phyloP scores from a whole-genome alignment of 2,113 vertebrate genomes.

The Pseudorhombus dupliciocellatus region DNA sequence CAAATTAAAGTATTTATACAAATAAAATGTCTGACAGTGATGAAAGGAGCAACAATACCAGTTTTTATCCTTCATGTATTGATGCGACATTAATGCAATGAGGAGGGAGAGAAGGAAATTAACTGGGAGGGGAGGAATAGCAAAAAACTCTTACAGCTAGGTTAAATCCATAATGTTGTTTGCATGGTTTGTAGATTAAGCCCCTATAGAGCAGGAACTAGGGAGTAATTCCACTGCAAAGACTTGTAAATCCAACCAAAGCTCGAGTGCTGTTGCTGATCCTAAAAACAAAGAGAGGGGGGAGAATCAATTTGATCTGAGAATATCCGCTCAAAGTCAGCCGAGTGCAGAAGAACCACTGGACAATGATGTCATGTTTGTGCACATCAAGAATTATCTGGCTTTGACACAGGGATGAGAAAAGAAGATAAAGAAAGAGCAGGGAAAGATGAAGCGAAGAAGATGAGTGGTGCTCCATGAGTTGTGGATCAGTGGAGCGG shows the following conservation, averaged over 20 bases:
- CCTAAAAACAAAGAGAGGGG: neutral
- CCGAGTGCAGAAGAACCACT: slow-evolving; percentile 1
- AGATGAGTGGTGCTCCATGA: slow-evolving; percentile 59
- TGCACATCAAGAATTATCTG: slow-evolving; percentile 18
- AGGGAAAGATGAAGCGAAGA: neutral
- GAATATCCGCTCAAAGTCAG: neutral
- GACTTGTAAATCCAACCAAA: neutral
- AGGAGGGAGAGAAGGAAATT: neutral
- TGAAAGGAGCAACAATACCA: too few species aligned
- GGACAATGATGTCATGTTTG: slow-evolving; percentile 13
- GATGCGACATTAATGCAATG: too few species aligned
- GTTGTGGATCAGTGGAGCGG: slow-evolving; percentile 74
- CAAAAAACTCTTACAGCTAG: neutral
- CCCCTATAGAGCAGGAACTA: neutral
- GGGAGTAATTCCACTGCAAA: neutral
- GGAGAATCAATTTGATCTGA: neutral
- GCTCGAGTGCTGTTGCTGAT: neutral
- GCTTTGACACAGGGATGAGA: slow-evolving; percentile 26
- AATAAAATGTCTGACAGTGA: too few species aligned
- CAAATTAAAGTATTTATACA: too few species aligned
- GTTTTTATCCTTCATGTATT: too few species aligned
- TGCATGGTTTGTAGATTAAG: too few species aligned
- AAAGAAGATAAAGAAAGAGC: slow-evolving; percentile 18
- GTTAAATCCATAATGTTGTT: too few species aligned
- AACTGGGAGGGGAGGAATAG: neutral